These are phyloP conservation scores for Yponomeuta malinellus DNA, from an alignment of 2,888 invertebrate genomes.

Conservation along the genomic window DNA sequence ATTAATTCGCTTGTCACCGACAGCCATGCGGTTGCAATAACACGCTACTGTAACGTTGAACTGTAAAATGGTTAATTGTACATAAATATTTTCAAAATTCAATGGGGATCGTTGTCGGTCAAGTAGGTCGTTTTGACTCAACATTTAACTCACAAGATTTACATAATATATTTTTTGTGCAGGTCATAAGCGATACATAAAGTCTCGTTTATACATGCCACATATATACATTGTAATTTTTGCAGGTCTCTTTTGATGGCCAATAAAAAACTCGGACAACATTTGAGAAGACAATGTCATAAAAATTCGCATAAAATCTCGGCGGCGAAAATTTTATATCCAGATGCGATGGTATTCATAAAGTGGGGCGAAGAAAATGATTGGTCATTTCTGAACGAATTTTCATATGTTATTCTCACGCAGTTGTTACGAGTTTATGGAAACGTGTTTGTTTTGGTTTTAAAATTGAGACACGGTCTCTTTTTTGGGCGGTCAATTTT, in stretches of 20 bases:
- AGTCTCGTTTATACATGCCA: constrained; percentile 10
- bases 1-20: constrained; percentile 44
- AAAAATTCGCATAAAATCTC: constrained; percentile 69
- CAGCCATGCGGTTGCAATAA: constrained; percentile 33
- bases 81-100: constrained; percentile 33
- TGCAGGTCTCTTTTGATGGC: constrained; percentile 43
- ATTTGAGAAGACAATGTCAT: constrained; percentile 68
- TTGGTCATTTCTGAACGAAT: constrained; percentile 30
- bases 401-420: constrained; percentile 17
- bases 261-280: constrained; percentile 66
- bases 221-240: constrained; percentile 3
- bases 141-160: background rate
- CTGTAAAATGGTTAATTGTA: constrained; percentile 28
- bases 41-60: constrained; percentile 40
- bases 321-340: constrained; percentile 62
- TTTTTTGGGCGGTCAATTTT: too few species aligned
- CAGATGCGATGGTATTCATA: constrained; percentile 51
- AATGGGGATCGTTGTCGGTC: constrained; percentile 19
- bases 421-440: constrained; percentile 13
- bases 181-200: constrained; percentile 14
- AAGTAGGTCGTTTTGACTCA: constrained; percentile 9
- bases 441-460: constrained; percentile 2
- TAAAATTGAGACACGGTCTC: background rate
- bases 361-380: constrained; percentile 44
- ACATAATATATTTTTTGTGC: constrained; percentile 9